Percentiles rank a stretch among this genome's conserved stretches.
Conservation (phyloP, 2,113 vertebrate genomes). For the Hippocampus barbouri region DNA sequence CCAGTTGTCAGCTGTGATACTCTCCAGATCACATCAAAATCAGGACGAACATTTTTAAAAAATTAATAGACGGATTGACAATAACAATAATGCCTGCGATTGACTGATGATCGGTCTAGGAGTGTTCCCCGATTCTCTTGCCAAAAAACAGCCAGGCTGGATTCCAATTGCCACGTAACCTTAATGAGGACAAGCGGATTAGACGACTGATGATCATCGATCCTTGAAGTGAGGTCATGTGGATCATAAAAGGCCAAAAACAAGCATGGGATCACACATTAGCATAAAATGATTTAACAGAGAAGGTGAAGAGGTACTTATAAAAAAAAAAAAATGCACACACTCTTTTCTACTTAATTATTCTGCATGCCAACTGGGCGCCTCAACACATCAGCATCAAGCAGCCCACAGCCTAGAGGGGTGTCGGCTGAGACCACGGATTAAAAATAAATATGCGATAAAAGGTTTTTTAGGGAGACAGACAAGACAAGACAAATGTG, state of each 20-base stretch:
- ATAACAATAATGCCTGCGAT: too few relatives aligned
- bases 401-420: slow-evolving; percentile 2
- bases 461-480: not conserved
- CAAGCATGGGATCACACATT: not conserved
- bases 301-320: not conserved
- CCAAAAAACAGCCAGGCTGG: not conserved
- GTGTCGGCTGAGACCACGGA: not conserved
- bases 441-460: not conserved
- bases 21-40: too few relatives aligned
- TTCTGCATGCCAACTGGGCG: not conserved
- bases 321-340: not conserved
- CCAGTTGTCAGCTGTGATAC: too few relatives aligned
- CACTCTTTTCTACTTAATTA: not conserved
- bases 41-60: too few relatives aligned
- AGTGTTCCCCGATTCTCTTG: not conserved
- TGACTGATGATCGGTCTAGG: too few relatives aligned
- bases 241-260: not conserved
- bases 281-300: not conserved
- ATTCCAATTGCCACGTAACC: not conserved
- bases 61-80: too few relatives aligned
- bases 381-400: not conserved
- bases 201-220: not conserved
- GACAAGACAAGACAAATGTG: not conserved
- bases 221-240: not conserved
- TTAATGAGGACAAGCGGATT: not conserved